Evolutionary conservation across 92 coral and sea anemone genomes (phyloP), one percentile per base, ranked within the genome.

Genomic region (Zoanthus gigantus): DNA sequence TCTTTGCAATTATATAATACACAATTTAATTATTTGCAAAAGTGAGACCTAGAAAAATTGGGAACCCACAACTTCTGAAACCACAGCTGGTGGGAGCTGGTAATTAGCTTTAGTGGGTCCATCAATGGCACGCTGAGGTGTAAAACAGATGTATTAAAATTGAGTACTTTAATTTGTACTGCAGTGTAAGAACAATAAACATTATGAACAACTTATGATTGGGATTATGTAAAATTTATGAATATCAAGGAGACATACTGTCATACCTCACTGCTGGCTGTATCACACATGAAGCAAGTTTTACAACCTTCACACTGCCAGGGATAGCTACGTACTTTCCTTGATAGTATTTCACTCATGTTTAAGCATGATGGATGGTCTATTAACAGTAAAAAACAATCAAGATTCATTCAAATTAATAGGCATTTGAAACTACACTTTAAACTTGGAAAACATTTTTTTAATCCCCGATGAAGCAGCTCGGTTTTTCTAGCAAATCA

Each of bases 241-340:
- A 5, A 4, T 50, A 1, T 50, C 54, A 50, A 10, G 54, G 54
- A 50, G 56, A 2, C 12, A 50, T 11, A 50, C 11, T 52, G 28
- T 6, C 76, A 32, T 53, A 96, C 99, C 98, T 96, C 96, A 75
- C 83, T 86, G 72, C 92, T 93, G 57, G 87, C 94, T 58, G 90
- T 73, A 76, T 91, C 82, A 88, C 99, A 96, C 9, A 84, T 76
- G 57, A 90, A 90, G 79, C 99, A 96, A 4, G 90, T 85, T 67
- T 96, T 96, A 61, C 99, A 96, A n/a, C 90, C 92, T 77, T 92
- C 76, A 81, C 99, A 96, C 69, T 87, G 94, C 99, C 99, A 96
- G 0, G 94, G 92, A 58, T 92, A 96, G 47, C 82, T 89, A 74
- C 88, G 77, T 65, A 95, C 80, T 74, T 92, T 82, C 66, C 88